Evolutionary conservation across 2,797 vertebrate genomes (phyloP).

Genomic region (Onychomys torridus): DNA sequence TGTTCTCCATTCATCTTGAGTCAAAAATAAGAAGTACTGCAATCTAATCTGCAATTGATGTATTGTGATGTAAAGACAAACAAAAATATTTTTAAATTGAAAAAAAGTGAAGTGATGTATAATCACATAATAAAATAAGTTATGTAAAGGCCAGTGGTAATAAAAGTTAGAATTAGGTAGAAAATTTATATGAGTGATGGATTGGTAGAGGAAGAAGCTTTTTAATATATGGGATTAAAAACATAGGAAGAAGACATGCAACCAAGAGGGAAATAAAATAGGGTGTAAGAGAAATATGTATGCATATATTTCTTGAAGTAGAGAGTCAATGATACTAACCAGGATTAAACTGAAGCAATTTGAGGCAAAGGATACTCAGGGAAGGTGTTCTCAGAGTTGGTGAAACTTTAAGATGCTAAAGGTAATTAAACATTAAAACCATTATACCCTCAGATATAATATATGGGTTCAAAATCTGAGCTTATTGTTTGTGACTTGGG

Average conservation of each 20-base stretch:
- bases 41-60: background rate
- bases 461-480: background rate
- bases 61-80: background rate
- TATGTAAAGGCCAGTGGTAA: background rate
- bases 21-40: background rate
- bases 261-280: background rate
- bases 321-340: background rate
- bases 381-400: background rate
- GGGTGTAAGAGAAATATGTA: rapidly evolving
- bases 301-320: background rate
- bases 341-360: background rate
- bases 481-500: background rate
- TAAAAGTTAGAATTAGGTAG: background rate
- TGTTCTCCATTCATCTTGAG: background rate
- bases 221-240: background rate
- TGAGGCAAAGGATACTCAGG: background rate
- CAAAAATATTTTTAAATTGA: constrained; percentile 10
- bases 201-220: background rate
- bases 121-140: background rate
- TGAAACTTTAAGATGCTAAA: background rate
- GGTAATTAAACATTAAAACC: background rate
- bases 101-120: background rate
- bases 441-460: background rate
- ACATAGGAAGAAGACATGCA: background rate
- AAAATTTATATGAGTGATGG: background rate